Percentiles rank a stretch among this genome's conserved stretches.
Evolutionary conservation across 2,113 vertebrate genomes (phyloP).

Genomic region (Noturus placidus): DNA sequence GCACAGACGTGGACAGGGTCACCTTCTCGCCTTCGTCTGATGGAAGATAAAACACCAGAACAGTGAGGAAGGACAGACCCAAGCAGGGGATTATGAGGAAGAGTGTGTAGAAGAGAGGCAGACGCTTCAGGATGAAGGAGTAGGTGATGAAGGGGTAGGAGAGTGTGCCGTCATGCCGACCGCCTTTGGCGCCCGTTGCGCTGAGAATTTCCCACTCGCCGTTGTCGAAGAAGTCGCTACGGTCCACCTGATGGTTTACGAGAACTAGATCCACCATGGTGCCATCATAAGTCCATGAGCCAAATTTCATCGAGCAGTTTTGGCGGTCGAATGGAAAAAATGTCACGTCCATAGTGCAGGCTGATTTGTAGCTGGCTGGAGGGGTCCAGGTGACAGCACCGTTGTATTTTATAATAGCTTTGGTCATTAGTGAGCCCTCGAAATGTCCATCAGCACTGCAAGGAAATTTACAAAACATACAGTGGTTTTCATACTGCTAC

Average conservation of each 20-base stretch:
- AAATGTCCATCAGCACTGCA: slow-evolving; percentile 91
- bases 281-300: slow-evolving; percentile 95
- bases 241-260: slow-evolving; percentile 86
- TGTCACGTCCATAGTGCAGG: slow-evolving; percentile 94
- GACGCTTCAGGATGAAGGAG: slow-evolving; percentile 89
- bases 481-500: background rate
- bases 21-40: slow-evolving; percentile 97
- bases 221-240: slow-evolving; percentile 96
- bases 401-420: slow-evolving; percentile 84
- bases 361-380: slow-evolving; percentile 93
- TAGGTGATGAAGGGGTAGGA: slow-evolving; percentile 90
- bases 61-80: slow-evolving; percentile 90
- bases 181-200: slow-evolving; percentile 86
- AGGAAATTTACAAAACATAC: background rate
- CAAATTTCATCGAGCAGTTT: slow-evolving; percentile 98
- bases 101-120: slow-evolving; percentile 93
- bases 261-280: slow-evolving; percentile 90
- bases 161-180: slow-evolving; percentile 79
- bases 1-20: slow-evolving; percentile 90
- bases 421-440: slow-evolving; percentile 95
- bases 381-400: slow-evolving; percentile 88
- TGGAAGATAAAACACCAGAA: slow-evolving; percentile 94
- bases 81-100: slow-evolving; percentile 94
- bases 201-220: slow-evolving; percentile 96
- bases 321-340: slow-evolving; percentile 96